Evolutionary conservation across 37 sponge, comb jelly and placozoan species (phyloP).

Genomic region (Dysidea cf. avara): DNA sequence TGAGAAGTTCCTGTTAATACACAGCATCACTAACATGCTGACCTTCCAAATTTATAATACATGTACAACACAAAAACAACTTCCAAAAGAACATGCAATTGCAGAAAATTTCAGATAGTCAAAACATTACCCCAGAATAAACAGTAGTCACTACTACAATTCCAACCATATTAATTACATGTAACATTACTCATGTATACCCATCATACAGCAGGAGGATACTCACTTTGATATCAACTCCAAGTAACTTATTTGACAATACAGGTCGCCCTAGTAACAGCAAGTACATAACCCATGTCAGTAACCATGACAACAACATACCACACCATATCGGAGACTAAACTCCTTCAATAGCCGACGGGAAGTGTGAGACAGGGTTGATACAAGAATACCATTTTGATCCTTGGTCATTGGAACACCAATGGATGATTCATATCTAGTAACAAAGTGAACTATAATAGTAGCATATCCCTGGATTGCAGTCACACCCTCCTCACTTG

Average conservation of each 20-base stretch:
- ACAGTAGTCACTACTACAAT: too few species aligned
- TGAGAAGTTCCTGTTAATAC: conserved; percentile 79
- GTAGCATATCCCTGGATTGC: not conserved
- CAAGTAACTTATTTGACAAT: conserved; percentile 56
- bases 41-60: too few species aligned
- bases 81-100: not conserved
- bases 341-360: conserved; percentile 70
- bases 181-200: too few species aligned
- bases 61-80: not conserved
- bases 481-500: conserved; percentile 19
- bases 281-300: not conserved
- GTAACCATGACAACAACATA: conserved; percentile 8
- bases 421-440: not conserved
- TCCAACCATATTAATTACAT: too few species aligned
- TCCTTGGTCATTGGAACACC: not conserved
- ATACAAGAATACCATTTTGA: conserved; percentile 58
- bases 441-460: not conserved
- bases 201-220: too few species aligned
- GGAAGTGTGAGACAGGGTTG: conserved; percentile 63
- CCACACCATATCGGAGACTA: conserved; percentile 82
- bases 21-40: too few species aligned
- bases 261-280: conserved; percentile 82
- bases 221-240: conserved; percentile 68
- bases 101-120: too few species aligned
- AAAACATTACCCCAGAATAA: too few species aligned